Evolutionary conservation across 2,888 invertebrate genomes (phyloP).

Genomic region (Torymus tubicola): DNA sequence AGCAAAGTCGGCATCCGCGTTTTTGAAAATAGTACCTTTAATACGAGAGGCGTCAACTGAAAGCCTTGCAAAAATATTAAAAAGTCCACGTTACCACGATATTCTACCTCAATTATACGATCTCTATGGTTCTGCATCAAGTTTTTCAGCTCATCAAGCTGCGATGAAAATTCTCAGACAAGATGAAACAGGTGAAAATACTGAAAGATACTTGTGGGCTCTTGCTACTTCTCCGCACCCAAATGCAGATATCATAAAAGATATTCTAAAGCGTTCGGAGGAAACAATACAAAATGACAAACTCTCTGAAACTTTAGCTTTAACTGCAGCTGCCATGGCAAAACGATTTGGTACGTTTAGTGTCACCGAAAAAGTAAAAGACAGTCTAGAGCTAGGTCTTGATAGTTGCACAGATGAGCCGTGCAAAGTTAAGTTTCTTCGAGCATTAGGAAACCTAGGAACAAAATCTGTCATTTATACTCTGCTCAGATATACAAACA

Average conservation of each 20-base stretch:
- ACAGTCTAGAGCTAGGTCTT: conserved; percentile 75
- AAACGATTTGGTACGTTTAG: conserved; percentile 66
- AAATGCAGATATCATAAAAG: conserved; percentile 80
- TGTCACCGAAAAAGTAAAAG: conserved; percentile 67
- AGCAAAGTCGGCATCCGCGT: conserved; percentile 81
- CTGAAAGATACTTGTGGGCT: conserved; percentile 87
- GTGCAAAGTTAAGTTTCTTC: conserved; percentile 81
- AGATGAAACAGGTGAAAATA: conserved; percentile 79
- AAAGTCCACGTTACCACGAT: conserved; percentile 79
- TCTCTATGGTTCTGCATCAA: conserved; percentile 84
- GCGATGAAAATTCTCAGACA: conserved; percentile 81
- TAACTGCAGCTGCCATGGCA: conserved; percentile 82
- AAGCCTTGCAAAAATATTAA: conserved; percentile 80
- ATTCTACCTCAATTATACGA: conserved; percentile 84
- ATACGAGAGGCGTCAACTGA: conserved; percentile 80
- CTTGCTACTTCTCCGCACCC: conserved; percentile 81
- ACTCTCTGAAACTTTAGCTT: conserved; percentile 82
- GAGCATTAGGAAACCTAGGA: conserved; percentile 84
- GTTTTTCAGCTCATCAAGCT: conserved; percentile 82
- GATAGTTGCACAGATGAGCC: conserved; percentile 78
- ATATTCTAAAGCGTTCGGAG: conserved; percentile 76
- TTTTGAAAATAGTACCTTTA: conserved; percentile 81
- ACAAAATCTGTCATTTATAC: conserved; percentile 80
- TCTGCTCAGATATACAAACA: conserved; percentile 79
- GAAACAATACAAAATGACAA: conserved; percentile 79